Evolutionary conservation across 1,140 invertebrate species (phyloP), one percentile per base, ranked within the genome.

Genomic region (Bombus ignitus): DNA sequence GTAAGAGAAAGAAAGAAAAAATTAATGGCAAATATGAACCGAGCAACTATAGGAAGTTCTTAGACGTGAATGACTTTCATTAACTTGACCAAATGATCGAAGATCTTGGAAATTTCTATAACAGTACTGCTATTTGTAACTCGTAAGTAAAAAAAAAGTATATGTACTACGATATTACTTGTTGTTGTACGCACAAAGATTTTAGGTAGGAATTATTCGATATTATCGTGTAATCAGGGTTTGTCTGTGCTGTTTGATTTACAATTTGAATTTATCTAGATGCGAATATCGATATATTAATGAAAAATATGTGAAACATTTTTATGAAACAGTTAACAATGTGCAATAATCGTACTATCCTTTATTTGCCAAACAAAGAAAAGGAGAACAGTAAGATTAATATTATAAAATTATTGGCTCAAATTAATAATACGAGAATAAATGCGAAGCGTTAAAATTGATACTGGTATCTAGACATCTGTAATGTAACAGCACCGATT

Each of bases 201-300:
- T 86, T 85, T 88, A 90, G 75, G 57, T 85, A 86, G 81, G 53
- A 84, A 37, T 87, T 76, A 83, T 85, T 86, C 71, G 22, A 85
- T 89, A 81, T 87, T 85, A 83, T 86, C 75, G 84, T 89, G 80
- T 89, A 87, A 89, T 90, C 87, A 87, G 85, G 83, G 84, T 89
- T 89, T 68, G 39, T 80, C 53, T 53, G 65, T 82, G 73, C 81
- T 87, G 81, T 86, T 78, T n/a, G 18, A 81, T 59, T 72, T 71
- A 76, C 57, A 66, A 59, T 72, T 72, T 85, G 22, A 42, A 71
- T 39, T 71, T 35, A 84, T 86, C 73, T 86, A 86, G 84, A 62
- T 82, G 76, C 73, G 57, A 59, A 85, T 86, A 84, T 76, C 85
- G 59, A 62, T 72, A 28, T 25, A 71, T 59, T 59, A 15, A 32